Base-by-base conservation (phyloP, 2,888 invertebrate species). In the Rhingia campestris region DNA sequence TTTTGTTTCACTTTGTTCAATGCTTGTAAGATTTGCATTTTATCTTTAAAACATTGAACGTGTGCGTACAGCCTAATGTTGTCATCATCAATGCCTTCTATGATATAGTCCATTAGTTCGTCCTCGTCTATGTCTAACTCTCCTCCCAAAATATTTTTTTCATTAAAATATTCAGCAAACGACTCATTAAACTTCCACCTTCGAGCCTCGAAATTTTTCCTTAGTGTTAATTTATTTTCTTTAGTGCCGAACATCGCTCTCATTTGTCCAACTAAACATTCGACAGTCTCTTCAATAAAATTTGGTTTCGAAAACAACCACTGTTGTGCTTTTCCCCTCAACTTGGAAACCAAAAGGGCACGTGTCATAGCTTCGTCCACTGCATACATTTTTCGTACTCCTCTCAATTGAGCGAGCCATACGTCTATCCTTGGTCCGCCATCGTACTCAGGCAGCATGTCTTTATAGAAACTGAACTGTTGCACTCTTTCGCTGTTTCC, bases 301-400 rank as follows among this genome's bases (percentile, higher is more conserved):
- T 76, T 75, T 2, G 86, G 63, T 14, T 79, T 79, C 0, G 73
- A 64, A 33, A 76, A 70, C 12, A 86, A 32, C 79, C 81, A 85
- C 5, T 10, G 7, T 30, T 84, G 86, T 32, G 47, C 84, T 6
- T 64, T 64, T 2, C 49, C 35, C 32, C 51, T 59, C 14, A 66
- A 30, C 5, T 64, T 64, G 2, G 14, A 35, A 33, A 37, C 10
- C 47, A 63, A 4, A 5, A 41, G 10, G 0, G 58, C 9, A 10
- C 41, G 22, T 22, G 22, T 22, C 22, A 22, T 22, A 22, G 22
- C 22, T 22, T 22, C 22, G 22, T 22, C 22, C 22, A 22, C 22
- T 22, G 22, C 22, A 22, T 22, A 22, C 22, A 22, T 22, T 22
- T 22, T 22, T 22, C 22, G 22, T 22, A 22, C 22, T 22, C 22